A percentile compares a stretch with the other conserved stretches of the same genome.
Evolutionary conservation across 2,113 vertebrate genomes (phyloP).

Genomic region (Lepisosteus oculatus): DNA sequence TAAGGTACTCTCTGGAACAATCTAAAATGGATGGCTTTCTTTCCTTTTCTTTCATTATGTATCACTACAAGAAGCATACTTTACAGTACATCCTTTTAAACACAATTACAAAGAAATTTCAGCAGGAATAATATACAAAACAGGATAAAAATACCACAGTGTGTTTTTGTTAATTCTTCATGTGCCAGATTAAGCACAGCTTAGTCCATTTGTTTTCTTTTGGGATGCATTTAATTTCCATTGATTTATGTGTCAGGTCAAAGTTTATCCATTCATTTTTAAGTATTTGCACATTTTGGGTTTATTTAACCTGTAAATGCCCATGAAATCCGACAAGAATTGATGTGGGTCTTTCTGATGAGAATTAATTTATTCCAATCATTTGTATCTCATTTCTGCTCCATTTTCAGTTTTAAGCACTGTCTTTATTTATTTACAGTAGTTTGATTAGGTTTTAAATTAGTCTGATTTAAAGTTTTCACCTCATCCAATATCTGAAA

Average conservation of each 20-base stretch:
- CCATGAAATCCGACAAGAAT: conserved; percentile 40
- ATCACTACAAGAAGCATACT: background rate
- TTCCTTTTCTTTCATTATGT: background rate
- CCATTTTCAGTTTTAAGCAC: conserved; percentile 22
- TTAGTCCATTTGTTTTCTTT: conserved; percentile 44
- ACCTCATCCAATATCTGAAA: too few relatives aligned
- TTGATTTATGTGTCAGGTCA: conserved; percentile 59
- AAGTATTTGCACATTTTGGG: conserved; percentile 54
- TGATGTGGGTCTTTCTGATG: conserved; percentile 45
- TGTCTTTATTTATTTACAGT: conserved; percentile 10
- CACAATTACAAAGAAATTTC: background rate
- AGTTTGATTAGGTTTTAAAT: too few relatives aligned
- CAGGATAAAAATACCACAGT: background rate
- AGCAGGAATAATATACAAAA: background rate
- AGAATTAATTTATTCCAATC: conserved; percentile 2
- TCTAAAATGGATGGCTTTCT: too few relatives aligned
- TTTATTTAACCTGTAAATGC: conserved; percentile 33
- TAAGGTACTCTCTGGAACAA: too few relatives aligned
- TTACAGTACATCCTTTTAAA: background rate
- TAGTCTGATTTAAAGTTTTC: too few relatives aligned
- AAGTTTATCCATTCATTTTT: conserved; percentile 42
- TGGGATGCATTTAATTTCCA: conserved; percentile 44
- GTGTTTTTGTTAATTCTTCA: conserved; percentile 37
- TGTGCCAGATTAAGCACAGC: conserved; percentile 46
- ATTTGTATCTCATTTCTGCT: conserved; percentile 3